A percentile compares a stretch with the other conserved stretches of the same genome.
phyloP scores from a whole-genome alignment of 64 coral and sea anemone genomes.

The Montipora efflorescens region DNA sequence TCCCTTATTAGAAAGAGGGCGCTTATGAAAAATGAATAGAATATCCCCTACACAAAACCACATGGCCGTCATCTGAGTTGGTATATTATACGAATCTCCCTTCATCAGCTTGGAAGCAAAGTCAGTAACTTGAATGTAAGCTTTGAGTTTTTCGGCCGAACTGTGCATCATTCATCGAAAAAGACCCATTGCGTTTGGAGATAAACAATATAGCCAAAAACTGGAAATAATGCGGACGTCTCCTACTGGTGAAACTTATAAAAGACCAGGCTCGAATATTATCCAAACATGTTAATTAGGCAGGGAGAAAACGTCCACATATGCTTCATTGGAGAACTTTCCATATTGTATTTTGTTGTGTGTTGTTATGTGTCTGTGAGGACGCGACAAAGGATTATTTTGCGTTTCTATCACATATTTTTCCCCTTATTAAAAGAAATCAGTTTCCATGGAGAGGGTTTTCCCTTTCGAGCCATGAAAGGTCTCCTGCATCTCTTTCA shows the following conservation, averaged over 20 bases:
- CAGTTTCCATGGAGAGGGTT: background rate
- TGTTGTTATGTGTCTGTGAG: background rate
- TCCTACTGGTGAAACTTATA: background rate
- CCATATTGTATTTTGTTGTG: background rate
- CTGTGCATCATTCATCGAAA: background rate
- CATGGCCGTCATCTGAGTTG: no score
- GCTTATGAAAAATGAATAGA: no score
- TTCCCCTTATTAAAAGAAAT: background rate
- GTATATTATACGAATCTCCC: no score
- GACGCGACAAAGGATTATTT: background rate
- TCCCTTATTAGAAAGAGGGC: no score
- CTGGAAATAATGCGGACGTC: background rate
- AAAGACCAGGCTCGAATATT: background rate
- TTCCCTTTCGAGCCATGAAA: background rate
- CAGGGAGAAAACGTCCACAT: background rate
- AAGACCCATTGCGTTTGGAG: background rate
- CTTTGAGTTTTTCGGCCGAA: no score
- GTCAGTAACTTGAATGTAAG: no score
- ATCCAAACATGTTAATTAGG: background rate
- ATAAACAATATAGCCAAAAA: no score
- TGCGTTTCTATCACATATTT: background rate
- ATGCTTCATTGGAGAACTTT: background rate
- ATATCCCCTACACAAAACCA: no score
- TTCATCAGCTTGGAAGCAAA: no score
- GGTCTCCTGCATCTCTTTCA: background rate